Evolutionary conservation across 2,888 invertebrate genomes (phyloP).

Genomic region (Diarsia brunnea): DNA sequence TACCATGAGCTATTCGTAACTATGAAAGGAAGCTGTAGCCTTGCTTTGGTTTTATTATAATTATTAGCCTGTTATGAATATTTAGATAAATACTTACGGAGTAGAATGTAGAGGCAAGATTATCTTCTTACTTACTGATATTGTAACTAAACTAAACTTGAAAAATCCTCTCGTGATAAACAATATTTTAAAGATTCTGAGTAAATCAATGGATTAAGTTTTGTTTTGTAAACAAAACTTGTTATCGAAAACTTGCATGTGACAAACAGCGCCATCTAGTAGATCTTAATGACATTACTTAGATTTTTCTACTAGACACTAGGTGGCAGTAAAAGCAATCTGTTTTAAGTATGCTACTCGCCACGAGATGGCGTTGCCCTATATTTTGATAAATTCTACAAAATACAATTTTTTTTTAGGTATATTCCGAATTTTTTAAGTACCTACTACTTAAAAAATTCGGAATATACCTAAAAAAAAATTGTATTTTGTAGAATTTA

Average conservation of each 20-base stretch:
- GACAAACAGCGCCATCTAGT: slow-evolving; percentile 30
- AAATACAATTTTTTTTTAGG: too few species aligned
- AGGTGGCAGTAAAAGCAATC: neutral
- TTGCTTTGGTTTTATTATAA: neutral
- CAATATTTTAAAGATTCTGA: neutral
- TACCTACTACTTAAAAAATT: too few species aligned
- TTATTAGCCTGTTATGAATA: neutral
- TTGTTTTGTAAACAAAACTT: slow-evolving; percentile 10
- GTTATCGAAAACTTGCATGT: too few species aligned
- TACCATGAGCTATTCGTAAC: neutral
- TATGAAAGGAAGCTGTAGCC: neutral
- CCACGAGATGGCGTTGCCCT: slow-evolving; percentile 18
- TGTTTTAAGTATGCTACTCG: neutral
- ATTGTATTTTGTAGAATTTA: too few species aligned
- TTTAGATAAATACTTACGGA: neutral
- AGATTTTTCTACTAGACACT: neutral
- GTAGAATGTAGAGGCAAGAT: neutral
- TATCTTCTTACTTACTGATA: neutral
- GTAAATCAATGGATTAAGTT: neutral
- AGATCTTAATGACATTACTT: accelerated
- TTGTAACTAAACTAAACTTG: neutral
- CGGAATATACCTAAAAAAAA: too few species aligned
- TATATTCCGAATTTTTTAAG: too few species aligned
- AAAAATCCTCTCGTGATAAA: neutral
- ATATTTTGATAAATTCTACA: neutral